Conservation (phyloP, 1,140 invertebrate genomes). For the Streblospio benedicti region DNA sequence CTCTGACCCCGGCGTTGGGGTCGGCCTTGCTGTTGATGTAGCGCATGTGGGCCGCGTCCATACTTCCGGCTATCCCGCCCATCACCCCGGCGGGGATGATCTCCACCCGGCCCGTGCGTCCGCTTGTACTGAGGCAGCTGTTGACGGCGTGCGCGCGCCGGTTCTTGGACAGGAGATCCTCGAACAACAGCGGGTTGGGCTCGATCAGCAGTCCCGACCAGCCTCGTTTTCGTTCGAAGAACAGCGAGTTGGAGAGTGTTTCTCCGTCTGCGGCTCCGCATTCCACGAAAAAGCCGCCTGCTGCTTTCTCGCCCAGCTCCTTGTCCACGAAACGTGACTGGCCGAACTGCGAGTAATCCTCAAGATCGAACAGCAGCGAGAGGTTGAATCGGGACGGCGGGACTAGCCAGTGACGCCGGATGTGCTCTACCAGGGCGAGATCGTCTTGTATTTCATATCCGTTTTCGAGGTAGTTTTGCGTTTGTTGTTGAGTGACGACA, state of each 20-base stretch:
- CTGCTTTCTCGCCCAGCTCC: background rate
- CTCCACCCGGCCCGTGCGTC: background rate
- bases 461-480: too few species aligned
- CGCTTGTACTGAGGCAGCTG: background rate
- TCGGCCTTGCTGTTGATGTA: background rate
- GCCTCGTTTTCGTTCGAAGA: constrained; percentile 60
- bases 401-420: too few species aligned
- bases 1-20: background rate
- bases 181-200: constrained; percentile 57
- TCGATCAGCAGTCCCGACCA: constrained; percentile 69
- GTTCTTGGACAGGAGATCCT: constrained; percentile 39
- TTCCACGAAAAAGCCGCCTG: constrained; percentile 54
- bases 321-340: constrained; percentile 8
- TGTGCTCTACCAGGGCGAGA: too few species aligned
- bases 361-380: too few species aligned
- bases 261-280: constrained; percentile 55
- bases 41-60: background rate
- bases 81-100: constrained; percentile 11
- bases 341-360: constrained; percentile 10
- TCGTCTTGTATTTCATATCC: too few species aligned
- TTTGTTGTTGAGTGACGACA: too few species aligned
- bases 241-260: constrained; percentile 57
- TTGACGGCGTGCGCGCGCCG: constrained; percentile 13
- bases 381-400: too few species aligned
- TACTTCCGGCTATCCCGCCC: background rate